Percentiles rank a stretch among this genome's conserved stretches.
phyloP scores from a whole-genome alignment of 2,888 invertebrate species.

The Sericinus montela region DNA sequence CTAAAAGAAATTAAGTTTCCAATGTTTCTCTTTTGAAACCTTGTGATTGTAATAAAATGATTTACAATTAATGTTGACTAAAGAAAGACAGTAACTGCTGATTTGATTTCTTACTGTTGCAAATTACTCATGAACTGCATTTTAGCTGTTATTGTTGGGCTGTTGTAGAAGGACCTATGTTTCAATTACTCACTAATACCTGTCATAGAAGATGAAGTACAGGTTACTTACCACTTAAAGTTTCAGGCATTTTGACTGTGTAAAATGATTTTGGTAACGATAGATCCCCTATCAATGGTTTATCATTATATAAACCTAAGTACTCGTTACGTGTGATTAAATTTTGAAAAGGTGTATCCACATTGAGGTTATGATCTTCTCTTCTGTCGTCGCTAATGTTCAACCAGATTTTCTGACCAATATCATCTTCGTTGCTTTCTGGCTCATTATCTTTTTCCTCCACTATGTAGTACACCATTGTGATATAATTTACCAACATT shows the following conservation, averaged over 20 bases:
- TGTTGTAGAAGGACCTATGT: no score
- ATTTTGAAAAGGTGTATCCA: constrained; percentile 1
- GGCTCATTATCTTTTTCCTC: neutral
- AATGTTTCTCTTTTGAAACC: no score
- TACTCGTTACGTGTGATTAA: constrained; percentile 10
- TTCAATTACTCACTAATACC: no score
- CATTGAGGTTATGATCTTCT: neutral
- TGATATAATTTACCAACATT: no score
- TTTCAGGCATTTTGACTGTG: constrained; percentile 3
- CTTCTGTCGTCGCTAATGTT: neutral
- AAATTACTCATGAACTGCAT: no score
- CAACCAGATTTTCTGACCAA: neutral
- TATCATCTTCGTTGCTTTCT: neutral
- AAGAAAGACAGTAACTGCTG: no score
- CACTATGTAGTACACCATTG: neutral
- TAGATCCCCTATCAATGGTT: constrained; percentile 11
- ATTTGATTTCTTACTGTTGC: no score
- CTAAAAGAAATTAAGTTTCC: no score
- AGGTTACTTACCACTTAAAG: neutral
- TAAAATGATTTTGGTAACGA: neutral
- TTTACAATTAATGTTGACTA: no score
- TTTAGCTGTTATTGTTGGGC: no score
- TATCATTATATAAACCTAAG: constrained; percentile 5
- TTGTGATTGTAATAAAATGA: no score
- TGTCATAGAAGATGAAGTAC: no score